Evolutionary conservation across 2,888 invertebrate species (phyloP).

Genomic region (Bombyx huttoni): DNA sequence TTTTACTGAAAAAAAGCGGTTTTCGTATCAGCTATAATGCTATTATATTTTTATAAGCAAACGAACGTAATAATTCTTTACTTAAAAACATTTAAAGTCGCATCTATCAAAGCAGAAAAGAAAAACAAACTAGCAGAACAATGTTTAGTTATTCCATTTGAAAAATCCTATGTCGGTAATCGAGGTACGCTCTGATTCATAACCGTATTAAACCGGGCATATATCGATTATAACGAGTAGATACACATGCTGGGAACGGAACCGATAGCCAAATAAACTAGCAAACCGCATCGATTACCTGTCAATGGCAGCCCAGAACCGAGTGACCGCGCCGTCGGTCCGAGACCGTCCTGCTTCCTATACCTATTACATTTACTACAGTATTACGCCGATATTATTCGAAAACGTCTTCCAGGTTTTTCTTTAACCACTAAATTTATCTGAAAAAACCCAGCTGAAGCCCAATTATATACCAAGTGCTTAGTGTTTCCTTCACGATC

Average conservation of each 20-base stretch:
- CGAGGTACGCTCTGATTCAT: conserved; percentile 43
- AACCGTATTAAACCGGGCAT: conserved; percentile 40
- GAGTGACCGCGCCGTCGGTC: conserved; percentile 48
- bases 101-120: neutral
- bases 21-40: too few species aligned
- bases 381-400: neutral
- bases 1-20: too few species aligned
- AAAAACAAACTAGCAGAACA: neutral
- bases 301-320: conserved; percentile 52
- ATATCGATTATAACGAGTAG: conserved; percentile 59
- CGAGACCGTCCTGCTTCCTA: conserved; percentile 26
- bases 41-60: too few species aligned
- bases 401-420: neutral
- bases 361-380: conserved; percentile 2
- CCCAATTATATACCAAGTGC: too few species aligned
- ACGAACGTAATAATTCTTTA: too few species aligned
- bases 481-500: too few species aligned
- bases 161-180: conserved; percentile 17
- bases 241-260: conserved; percentile 55
- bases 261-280: conserved; percentile 71
- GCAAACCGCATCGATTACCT: conserved; percentile 68
- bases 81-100: too few species aligned
- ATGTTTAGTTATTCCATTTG: neutral
- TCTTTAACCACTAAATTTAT: too few species aligned
- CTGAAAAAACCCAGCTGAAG: too few species aligned